A percentile compares a stretch with the other conserved stretches of the same genome.
These are phyloP conservation scores for Anguilla pacifica DNA, from an alignment of 2,797 vertebrate genomes.

Conservation along the genomic window DNA sequence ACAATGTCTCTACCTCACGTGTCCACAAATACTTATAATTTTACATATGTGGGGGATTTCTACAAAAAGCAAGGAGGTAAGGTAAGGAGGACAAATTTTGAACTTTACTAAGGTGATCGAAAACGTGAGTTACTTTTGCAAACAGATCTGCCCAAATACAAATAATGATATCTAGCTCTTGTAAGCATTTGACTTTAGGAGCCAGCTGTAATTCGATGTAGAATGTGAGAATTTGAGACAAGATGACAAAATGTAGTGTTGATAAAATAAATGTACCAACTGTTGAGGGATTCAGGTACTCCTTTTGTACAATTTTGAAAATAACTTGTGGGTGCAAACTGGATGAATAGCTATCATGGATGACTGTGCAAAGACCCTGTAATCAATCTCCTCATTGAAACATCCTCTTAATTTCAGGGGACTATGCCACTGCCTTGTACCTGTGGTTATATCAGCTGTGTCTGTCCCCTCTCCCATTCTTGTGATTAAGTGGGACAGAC, in stretches of 20 bases:
- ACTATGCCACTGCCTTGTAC: background rate
- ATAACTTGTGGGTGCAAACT: background rate
- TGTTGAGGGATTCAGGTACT: background rate
- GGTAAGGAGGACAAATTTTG: slow-evolving; percentile 29
- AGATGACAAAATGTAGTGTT: background rate
- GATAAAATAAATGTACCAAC: background rate
- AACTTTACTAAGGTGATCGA: slow-evolving; percentile 27
- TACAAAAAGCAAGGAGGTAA: slow-evolving; percentile 62
- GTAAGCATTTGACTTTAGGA: background rate
- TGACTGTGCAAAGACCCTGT: background rate
- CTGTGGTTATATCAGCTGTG: background rate
- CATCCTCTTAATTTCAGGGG: background rate
- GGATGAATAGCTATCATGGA: background rate
- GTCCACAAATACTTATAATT: slow-evolving; percentile 40
- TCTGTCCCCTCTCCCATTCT: background rate
- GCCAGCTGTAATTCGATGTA: background rate
- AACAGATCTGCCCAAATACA: background rate
- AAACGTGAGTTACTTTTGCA: background rate
- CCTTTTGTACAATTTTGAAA: background rate
- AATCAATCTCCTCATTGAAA: background rate
- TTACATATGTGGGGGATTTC: slow-evolving; percentile 43
- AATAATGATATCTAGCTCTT: background rate
- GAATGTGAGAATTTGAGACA: background rate
- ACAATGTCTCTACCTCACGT: slow-evolving; percentile 62
- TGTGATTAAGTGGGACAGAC: background rate